These are phyloP conservation scores for Etheostoma perlongum DNA, from an alignment of 2,797 vertebrate genomes.

Conservation along the genomic window DNA sequence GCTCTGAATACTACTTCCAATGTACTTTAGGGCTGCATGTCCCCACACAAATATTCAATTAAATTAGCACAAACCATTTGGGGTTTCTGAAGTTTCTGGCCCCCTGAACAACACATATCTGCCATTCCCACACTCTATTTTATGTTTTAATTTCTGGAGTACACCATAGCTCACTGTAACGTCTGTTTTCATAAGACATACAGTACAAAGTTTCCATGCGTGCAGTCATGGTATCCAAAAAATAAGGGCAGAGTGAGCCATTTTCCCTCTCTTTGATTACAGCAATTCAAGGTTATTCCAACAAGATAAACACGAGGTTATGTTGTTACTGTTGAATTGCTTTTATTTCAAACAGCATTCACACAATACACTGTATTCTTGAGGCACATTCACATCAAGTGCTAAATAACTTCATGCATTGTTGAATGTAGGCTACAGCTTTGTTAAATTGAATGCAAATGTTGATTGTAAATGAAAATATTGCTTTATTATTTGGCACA, in stretches of 20 bases:
- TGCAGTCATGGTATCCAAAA: not conserved
- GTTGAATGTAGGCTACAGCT: conserved; percentile 73
- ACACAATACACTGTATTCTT: conserved; percentile 81
- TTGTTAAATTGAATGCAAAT: conserved; percentile 75
- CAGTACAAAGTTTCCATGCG: not conserved
- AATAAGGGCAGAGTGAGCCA: not conserved
- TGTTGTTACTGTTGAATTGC: conserved; percentile 61
- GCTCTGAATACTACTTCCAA: not conserved
- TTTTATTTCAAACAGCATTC: conserved; percentile 88
- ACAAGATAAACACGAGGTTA: conserved; percentile 5
- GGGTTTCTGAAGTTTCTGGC: not conserved
- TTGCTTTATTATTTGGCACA: conserved; percentile 89
- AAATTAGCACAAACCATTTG: not conserved
- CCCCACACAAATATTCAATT: not conserved
- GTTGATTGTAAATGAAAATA: conserved; percentile 85
- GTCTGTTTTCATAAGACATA: not conserved
- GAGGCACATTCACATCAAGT: conserved; percentile 83
- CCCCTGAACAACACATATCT: not conserved
- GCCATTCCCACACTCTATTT: not conserved
- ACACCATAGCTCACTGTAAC: not conserved
- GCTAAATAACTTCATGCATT: conserved; percentile 85
- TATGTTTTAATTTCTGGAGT: not conserved
- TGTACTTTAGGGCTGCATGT: not conserved
- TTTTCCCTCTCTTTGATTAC: not conserved
- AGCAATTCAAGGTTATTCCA: not conserved